phyloP scores from a whole-genome alignment of 2,888 invertebrate genomes.

The Heliconius charithonia region DNA sequence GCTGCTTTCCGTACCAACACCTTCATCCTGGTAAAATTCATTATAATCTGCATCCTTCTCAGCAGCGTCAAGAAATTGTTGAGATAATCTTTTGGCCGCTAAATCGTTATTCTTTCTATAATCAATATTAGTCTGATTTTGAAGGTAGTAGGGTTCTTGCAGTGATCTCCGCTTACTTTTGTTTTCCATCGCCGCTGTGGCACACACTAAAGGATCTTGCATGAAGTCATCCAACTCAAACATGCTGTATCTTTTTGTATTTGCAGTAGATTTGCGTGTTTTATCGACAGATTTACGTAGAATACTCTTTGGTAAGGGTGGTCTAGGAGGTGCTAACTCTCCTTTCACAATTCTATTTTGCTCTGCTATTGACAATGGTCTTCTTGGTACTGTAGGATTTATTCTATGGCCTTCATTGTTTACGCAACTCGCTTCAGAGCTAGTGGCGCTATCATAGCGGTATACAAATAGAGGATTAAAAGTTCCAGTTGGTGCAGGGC shows the following conservation, averaged over 20 bases:
- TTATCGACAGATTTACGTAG: conserved; percentile 86
- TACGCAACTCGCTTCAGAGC: conserved; percentile 88
- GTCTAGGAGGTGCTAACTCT: conserved; percentile 87
- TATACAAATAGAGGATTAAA: conserved; percentile 91
- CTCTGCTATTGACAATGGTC: conserved; percentile 86
- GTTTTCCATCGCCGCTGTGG: conserved; percentile 76
- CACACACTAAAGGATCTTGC: conserved; percentile 76
- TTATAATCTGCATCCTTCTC: conserved; percentile 82
- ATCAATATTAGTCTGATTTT: conserved; percentile 75
- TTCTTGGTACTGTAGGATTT: conserved; percentile 86
- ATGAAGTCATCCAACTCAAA: conserved; percentile 87
- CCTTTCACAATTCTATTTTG: conserved; percentile 73
- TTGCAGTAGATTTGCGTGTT: conserved; percentile 78
- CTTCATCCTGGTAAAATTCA: conserved; percentile 85
- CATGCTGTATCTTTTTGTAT: conserved; percentile 90
- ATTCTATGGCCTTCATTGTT: conserved; percentile 79
- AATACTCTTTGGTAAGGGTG: conserved; percentile 89
- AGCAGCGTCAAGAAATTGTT: conserved; percentile 80
- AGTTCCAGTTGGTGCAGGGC: conserved; percentile 84
- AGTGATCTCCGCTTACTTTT: conserved; percentile 88
- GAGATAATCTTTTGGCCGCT: conserved; percentile 79
- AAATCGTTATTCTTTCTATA: conserved; percentile 81
- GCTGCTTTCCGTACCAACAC: conserved; percentile 84
- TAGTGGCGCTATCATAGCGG: conserved; percentile 90
- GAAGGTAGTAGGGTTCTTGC: conserved; percentile 88